Evolutionary conservation across 2,113 vertebrate genomes (phyloP), one percentile per base, ranked within the genome.

Genomic region (Aphelocoma coerulescens): DNA sequence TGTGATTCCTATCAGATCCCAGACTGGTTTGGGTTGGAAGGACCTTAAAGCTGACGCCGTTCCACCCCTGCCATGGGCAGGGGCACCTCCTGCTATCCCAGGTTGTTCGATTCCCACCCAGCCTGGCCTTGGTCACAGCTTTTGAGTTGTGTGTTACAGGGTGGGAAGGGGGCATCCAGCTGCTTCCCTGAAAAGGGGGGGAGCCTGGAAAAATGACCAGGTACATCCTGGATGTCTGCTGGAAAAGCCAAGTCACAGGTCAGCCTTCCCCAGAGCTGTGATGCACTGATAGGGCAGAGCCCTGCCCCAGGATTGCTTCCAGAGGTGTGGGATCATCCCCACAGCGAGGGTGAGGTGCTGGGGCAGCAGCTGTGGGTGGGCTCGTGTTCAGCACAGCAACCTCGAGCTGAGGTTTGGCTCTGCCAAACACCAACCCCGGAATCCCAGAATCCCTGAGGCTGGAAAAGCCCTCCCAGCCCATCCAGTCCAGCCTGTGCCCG

Each of bases 341-440:
- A 22, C 3, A 12, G 35, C 0, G 1, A 12, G 62, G 41, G 16
- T 6, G 3, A 0, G 3, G 32, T 24, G 46, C 55, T 61, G 49
- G 23, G 41, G 30, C n/a, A 2, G 22, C 41, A 10, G 3, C n/a
- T 3, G 3, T 6, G 9, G n/a, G 2, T 13, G 66, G 44, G 33
- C 24, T 35, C 13, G 7, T 7, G 46, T 8, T 68, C 33, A 15
- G 16, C 44, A 27, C 18, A 13, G 44, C 2, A 6, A 27, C 39
- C 26, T 7, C 13, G 5, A 39, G 22, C 14, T 1, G 30, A 52
- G 21, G 4, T 27, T 41, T 13, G 3, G 44, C 27, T n/a, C 61
- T 67, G 30, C 59, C 2, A 1, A 22, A 32, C 1, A 0, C 18
- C 2, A 0, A 4, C 15, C 32, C 46, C 26, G 21, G 13, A 8